Evolutionary conservation across 2,797 vertebrate species (phyloP).

Genomic region (Gobionotothen gibberifrons): DNA sequence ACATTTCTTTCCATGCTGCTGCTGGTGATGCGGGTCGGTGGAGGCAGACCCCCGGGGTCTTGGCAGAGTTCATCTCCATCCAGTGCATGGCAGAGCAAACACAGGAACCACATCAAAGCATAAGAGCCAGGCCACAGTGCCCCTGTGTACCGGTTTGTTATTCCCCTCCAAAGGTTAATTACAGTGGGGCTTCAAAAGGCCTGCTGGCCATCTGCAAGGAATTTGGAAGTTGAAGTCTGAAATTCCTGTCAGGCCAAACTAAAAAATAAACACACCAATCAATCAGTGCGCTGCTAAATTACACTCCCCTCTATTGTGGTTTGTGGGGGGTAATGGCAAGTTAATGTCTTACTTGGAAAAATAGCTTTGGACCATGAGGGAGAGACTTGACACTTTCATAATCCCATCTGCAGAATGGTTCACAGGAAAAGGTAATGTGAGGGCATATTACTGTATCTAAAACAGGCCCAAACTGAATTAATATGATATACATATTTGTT

Average conservation of each 20-base stretch:
- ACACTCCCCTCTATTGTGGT: conserved; percentile 54
- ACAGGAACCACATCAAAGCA: conserved; percentile 79
- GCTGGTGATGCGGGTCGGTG: conserved; percentile 7
- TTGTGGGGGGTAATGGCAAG: conserved; percentile 64
- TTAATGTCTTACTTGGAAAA: conserved; percentile 72
- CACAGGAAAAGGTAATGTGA: conserved; percentile 37
- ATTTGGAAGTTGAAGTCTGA: conserved; percentile 73
- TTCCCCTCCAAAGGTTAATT: conserved; percentile 81
- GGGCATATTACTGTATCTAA: conserved; percentile 9
- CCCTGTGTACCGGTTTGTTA: conserved; percentile 70
- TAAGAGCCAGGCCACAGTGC: conserved; percentile 50
- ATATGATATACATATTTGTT: not conserved
- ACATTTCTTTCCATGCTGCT: conserved; percentile 46
- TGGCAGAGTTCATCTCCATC: conserved; percentile 63
- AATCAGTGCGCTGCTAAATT: conserved; percentile 70
- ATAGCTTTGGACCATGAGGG: conserved; percentile 51
- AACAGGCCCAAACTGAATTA: conserved; percentile 14
- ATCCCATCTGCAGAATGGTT: conserved; percentile 46
- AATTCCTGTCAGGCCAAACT: conserved; percentile 71
- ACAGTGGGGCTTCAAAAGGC: conserved; percentile 71
- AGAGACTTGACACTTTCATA: conserved; percentile 61
- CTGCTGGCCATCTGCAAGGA: conserved; percentile 77
- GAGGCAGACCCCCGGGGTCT: conserved; percentile 32
- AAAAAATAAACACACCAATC: conserved; percentile 79
- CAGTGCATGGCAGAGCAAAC: conserved; percentile 65